Conservation (phyloP, 2,888 invertebrate genomes). For the Periphyllus acericola region DNA sequence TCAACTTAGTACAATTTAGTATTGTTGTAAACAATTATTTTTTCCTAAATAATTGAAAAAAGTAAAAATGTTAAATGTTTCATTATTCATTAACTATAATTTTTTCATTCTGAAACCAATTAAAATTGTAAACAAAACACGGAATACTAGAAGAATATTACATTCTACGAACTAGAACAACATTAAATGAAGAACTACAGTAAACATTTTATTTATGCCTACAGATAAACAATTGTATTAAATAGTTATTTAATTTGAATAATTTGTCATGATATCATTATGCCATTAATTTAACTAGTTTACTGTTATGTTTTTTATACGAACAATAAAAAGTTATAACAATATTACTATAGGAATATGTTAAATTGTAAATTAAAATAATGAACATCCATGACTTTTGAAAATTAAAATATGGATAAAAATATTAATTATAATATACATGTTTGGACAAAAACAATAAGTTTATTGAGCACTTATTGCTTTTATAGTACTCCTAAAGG, state of each 20-base stretch:
- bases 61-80: conserved; percentile 35
- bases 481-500: not conserved
- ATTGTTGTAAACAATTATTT: not conserved
- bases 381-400: too few species aligned
- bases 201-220: not conserved
- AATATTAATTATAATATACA: not conserved
- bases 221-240: too few species aligned
- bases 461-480: not conserved
- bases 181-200: not conserved
- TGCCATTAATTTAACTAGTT: too few species aligned
- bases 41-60: conserved; percentile 18
- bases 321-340: too few species aligned
- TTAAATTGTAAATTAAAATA: too few species aligned
- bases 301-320: too few species aligned
- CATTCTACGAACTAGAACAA: conserved; percentile 20
- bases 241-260: too few species aligned
- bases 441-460: not conserved
- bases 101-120: conserved; percentile 26
- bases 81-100: not conserved
- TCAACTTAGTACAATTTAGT: not conserved
- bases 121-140: conserved; percentile 7
- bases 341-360: too few species aligned
- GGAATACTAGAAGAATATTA: not conserved
- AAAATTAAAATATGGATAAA: too few species aligned
- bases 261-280: too few species aligned